These are phyloP conservation scores for Clupea harengus DNA, from an alignment of 2,113 vertebrate genomes.

Conservation along the genomic window DNA sequence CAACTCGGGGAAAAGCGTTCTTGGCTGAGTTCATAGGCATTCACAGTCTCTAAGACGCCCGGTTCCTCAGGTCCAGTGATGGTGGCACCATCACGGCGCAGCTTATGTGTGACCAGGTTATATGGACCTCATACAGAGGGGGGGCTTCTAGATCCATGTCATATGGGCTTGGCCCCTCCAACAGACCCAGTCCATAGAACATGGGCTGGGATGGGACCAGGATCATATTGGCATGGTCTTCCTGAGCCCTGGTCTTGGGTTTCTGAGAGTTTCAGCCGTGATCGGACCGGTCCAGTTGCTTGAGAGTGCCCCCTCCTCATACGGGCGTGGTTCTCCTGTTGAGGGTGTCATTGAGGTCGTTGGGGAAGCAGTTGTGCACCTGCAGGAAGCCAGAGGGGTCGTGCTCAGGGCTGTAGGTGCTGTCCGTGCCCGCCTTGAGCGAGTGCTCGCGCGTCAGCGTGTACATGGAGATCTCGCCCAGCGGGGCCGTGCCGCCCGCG, in stretches of 20 bases:
- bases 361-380: conserved; percentile 95
- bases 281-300: not conserved
- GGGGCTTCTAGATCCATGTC: not conserved
- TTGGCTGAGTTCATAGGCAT: not conserved
- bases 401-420: conserved; percentile 88
- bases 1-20: not conserved
- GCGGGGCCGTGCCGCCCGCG: conserved; percentile 79
- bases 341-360: conserved; percentile 88
- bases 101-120: not conserved
- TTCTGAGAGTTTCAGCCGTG: not conserved
- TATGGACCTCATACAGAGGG: not conserved
- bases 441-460: conserved; percentile 85
- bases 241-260: not conserved
- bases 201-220: not conserved
- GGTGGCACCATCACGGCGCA: not conserved
- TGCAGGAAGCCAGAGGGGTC: conserved; percentile 88
- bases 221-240: not conserved
- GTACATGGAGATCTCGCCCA: conserved; percentile 96
- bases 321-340: conserved; percentile 96
- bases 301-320: conserved; percentile 66
- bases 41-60: not conserved
- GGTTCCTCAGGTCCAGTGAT: not conserved
- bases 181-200: not conserved
- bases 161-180: not conserved
- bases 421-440: conserved; percentile 78